phyloP scores from a whole-genome alignment of 2,888 invertebrate genomes.

The Pantelozetes paolii region DNA sequence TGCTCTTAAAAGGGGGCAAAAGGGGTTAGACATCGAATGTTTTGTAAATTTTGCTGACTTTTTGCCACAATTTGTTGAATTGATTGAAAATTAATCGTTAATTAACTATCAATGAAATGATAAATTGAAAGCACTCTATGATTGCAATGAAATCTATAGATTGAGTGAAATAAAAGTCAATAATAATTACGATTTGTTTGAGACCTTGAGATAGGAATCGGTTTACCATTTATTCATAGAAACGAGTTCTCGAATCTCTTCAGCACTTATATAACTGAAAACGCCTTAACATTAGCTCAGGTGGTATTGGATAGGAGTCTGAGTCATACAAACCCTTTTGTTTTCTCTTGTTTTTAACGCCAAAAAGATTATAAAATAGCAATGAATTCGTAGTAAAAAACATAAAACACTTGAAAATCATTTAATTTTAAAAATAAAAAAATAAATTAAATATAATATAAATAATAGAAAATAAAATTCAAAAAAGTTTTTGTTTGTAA shows the following conservation, averaged over 20 bases:
- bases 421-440: not conserved
- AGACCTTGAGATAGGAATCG: slow-evolving; percentile 27
- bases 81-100: no score
- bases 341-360: not conserved
- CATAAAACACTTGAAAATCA: slow-evolving; percentile 5
- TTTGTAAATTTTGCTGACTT: no score
- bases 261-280: slow-evolving; percentile 14
- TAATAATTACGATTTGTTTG: not conserved
- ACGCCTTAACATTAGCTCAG: slow-evolving; percentile 24
- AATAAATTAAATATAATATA: not conserved
- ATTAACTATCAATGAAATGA: no score
- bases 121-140: no score
- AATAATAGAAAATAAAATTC: not conserved
- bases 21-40: no score
- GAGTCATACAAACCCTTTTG: not conserved
- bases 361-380: slow-evolving; percentile 18
- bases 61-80: no score
- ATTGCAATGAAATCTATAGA: no score
- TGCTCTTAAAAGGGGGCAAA: no score
- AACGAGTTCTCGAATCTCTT: slow-evolving; percentile 20
- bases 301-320: slow-evolving; percentile 1
- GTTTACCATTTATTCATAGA: slow-evolving; percentile 11
- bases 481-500: no score
- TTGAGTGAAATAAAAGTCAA: not conserved
- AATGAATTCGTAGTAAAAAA: not conserved